Evolutionary conservation across 2,113 vertebrate species (phyloP).

Genomic region (Sus scrofa): T2T-Sscrofa CM000817.6:150036501-150037000

Average conservation of each 20-base stretch:
- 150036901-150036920: background rate
- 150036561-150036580: slow-evolving; percentile 5
- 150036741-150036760: background rate
- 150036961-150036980: background rate
- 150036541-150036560: background rate
- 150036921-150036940: background rate
- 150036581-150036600: background rate
- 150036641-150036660: slow-evolving; percentile 1
- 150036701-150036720: background rate
- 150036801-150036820: fast-evolving
- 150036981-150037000: background rate
- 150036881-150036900: background rate
- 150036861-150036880: background rate
- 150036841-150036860: background rate
- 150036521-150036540: background rate
- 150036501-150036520: background rate
- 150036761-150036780: background rate
- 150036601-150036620: slow-evolving; percentile 11
- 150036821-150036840: background rate
- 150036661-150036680: slow-evolving; percentile 12
- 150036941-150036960: background rate
- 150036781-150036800: background rate
- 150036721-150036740: background rate
- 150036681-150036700: slow-evolving; percentile 39
- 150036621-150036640: slow-evolving; percentile 15